Base-by-base conservation (phyloP, 1,140 invertebrate genomes). In the Lanistes nyassanus region DNA sequence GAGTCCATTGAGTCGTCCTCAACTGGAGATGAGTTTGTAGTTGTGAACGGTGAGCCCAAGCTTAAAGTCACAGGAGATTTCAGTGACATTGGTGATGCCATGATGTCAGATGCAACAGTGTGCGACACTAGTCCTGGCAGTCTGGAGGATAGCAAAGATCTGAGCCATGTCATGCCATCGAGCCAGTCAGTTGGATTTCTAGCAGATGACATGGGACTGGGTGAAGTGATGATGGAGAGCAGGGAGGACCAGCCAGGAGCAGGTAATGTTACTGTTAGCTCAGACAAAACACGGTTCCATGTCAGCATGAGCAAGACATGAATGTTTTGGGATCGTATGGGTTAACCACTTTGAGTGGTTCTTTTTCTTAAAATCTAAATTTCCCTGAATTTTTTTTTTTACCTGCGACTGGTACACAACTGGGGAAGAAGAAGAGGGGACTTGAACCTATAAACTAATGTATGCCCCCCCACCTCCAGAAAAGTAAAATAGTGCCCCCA, bases 1-100 rank as follows among this genome's bases (percentile, higher is more conserved):
- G 13, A 96, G 93, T 95, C 94, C 75, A 93, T 93, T 88, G 94
- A 95, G 91, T 95, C 94, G 78, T 85, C 93, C 84, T 92, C 93
- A 68, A 94, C 94, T 55, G 94, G 94, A 85, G 94, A 95, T 77
- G 95, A 95, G 85, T 96, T 94, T 90, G 94, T 95, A 90, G 94
- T 95, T 87, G 92, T 96, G 39, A 91, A 90, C 74, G 89, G 82
- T 37, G 88, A 90, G 74, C 94, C 94, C 42, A 93, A 93, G 79
- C 88, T 95, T 75, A 93, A 94, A 84, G 94, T 95, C 92, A 93
- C 93, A 66, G 93, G 93, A 77, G 93, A 94, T 87, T 90, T 95
- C 80, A 92, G 93, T 85, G 92, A 94, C 84, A 91, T 95, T 80
- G 92, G 91, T 62, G 94, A 94, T 90, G 94, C 85, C 86, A 93